Base-by-base conservation (phyloP, 2,888 invertebrate genomes). In the Lycophotia porphyrea region DNA sequence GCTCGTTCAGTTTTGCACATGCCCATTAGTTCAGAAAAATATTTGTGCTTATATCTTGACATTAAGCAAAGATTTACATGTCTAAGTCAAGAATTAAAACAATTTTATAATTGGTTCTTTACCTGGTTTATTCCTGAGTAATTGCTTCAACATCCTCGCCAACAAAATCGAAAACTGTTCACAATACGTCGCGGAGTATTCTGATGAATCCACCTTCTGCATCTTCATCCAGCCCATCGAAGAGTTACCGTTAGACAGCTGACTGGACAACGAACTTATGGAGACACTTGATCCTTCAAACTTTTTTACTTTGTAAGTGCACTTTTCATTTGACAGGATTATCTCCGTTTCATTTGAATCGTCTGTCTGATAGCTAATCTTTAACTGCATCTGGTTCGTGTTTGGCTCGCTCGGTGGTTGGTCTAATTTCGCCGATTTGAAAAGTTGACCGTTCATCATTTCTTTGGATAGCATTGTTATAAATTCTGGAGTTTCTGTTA, bases 111-210 rank as follows among this genome's bases (percentile, higher is more conserved):
- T 61, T 60, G 13, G 0, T 1, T 60, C 0, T 88, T 89, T 78
- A 97, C 97, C 97, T 94, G 96, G 94, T 73, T 94, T 96, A 85
- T 97, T 97, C 81, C 98, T 95, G 42, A 94, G 91, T 81, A 97
- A 97, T 87, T 97, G 97, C 82, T 96, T 91, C 88, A 97, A 79
- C 97, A 97, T 97, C 72, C 97, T 93, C 55, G 94, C 93, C 58
- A 97, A 90, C 36, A 98, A 90, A 74, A 97, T 97, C 55, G 93
- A 92, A 86, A 98, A 97, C 90, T 98, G 97, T 67, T 96, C 93
- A 87, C 96, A 96, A 63, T 94, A 94, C 0, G 97, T 96, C 1
- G 97, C 96, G 0, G 97, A 94, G 74, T 97, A 97, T 13, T 96
- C 94, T 70, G 92, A 90, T 4, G 95, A 89, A 21, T 94, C 93